Percentiles rank a stretch among this genome's conserved stretches.
phyloP scores from a whole-genome alignment of 53 echinoderm and acorn worm species.

The Crossaster papposus region DNA sequence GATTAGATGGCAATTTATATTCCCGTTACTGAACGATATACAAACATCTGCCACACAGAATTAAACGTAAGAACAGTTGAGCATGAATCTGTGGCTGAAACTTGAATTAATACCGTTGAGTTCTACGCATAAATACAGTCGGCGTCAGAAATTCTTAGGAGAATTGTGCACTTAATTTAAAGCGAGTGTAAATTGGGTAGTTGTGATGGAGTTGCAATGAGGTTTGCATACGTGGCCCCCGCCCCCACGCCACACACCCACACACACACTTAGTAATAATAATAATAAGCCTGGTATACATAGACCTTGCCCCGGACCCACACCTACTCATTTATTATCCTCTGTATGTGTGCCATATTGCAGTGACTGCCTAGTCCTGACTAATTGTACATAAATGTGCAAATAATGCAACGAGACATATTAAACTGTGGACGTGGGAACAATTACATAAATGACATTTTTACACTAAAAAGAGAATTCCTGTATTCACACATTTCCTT shows the following conservation, averaged over 20 bases:
- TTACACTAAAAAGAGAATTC: too few species aligned
- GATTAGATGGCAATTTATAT: too few species aligned
- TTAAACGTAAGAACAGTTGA: not conserved
- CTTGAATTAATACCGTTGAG: too few species aligned
- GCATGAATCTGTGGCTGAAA: not conserved
- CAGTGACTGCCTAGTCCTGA: not conserved
- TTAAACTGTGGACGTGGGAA: too few species aligned
- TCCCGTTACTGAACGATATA: too few species aligned
- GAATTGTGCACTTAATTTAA: not conserved
- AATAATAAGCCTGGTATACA: not conserved
- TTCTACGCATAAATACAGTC: too few species aligned
- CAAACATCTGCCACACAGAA: not conserved
- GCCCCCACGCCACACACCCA: not conserved
- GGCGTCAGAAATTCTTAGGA: too few species aligned
- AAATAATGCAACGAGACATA: too few species aligned
- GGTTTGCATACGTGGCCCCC: not conserved
- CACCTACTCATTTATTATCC: not conserved
- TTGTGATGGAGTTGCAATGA: not conserved
- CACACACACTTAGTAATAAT: not conserved
- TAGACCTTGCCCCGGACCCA: not conserved
- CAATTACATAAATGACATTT: too few species aligned
- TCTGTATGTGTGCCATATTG: not conserved
- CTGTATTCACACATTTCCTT: too few species aligned
- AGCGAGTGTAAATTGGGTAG: not conserved
- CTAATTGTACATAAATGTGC: not conserved